These are phyloP conservation scores for Bufotes viridis DNA, from an alignment of 2,797 vertebrate species.

Conservation along the genomic window DNA sequence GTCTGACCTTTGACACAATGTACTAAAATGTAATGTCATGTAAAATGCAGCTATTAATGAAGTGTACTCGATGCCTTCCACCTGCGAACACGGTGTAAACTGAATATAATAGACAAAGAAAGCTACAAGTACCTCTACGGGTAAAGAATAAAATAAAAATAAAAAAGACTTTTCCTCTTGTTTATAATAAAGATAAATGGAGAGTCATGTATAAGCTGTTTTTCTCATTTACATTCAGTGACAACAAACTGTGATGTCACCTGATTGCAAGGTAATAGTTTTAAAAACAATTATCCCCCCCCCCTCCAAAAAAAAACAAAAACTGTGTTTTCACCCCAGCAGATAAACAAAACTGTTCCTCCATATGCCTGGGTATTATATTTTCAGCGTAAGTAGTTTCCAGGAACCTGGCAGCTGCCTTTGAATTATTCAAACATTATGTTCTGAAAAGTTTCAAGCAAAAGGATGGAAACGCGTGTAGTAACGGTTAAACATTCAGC, in stretches of 20 bases:
- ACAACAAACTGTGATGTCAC: not conserved
- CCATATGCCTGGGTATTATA: conserved; percentile 48
- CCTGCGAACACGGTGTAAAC: not conserved
- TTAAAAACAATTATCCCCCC: not conserved
- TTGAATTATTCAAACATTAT: conserved; percentile 61
- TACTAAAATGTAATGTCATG: not conserved
- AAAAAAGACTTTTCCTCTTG: not conserved
- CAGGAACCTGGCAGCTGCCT: conserved; percentile 56
- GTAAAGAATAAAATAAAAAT: not conserved
- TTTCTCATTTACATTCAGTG: conserved; percentile 20
- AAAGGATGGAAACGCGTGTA: conserved; percentile 14
- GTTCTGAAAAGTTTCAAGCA: conserved; percentile 37
- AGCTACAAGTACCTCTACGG: not conserved
- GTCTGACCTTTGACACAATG: conserved; percentile 26
- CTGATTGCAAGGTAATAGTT: not conserved
- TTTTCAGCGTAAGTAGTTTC: conserved; percentile 46
- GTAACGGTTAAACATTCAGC: conserved; percentile 51
- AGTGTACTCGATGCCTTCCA: not conserved
- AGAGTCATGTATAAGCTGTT: not conserved
- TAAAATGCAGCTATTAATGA: conserved; percentile 22
- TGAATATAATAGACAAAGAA: conserved; percentile 2
- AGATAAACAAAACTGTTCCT: conserved; percentile 44
- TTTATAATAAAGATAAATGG: conserved; percentile 1
- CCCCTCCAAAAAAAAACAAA: not conserved
- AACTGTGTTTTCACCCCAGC: conserved; percentile 32